Evolutionary conservation across 2,113 vertebrate species (phyloP).

Genomic region (Sinosuthora webbiana): DNA sequence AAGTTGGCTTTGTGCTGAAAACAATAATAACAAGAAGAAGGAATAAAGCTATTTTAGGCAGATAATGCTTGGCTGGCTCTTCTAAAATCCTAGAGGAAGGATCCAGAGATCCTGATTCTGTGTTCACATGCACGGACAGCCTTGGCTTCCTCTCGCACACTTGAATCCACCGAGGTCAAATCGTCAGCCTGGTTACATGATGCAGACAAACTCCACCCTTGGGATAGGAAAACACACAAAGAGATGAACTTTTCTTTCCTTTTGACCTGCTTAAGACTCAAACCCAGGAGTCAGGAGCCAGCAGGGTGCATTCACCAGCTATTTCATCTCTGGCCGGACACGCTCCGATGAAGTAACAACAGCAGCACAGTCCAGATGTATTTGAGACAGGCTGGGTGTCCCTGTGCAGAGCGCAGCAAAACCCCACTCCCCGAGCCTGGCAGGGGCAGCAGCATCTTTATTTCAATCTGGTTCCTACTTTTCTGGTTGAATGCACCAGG

Average conservation of each 20-base stretch:
- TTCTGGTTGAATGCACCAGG: background rate
- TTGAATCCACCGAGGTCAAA: background rate
- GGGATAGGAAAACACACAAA: background rate
- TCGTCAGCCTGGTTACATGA: background rate
- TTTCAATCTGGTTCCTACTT: conserved; percentile 35
- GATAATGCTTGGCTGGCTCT: background rate
- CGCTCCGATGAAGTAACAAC: background rate
- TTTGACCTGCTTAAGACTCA: background rate
- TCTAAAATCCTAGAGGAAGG: background rate
- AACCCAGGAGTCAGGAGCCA: background rate
- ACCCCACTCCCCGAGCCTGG: background rate
- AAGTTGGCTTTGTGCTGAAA: background rate
- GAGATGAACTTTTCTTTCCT: background rate
- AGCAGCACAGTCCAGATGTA: background rate
- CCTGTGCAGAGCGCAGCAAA: background rate
- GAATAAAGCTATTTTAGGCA: background rate
- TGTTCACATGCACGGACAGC: background rate
- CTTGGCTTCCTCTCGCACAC: background rate
- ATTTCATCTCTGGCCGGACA: background rate
- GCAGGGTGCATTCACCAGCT: background rate
- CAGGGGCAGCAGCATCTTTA: conserved; percentile 10
- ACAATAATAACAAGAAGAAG: background rate
- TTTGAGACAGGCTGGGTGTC: background rate
- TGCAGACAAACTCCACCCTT: background rate
- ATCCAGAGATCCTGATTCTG: background rate